phyloP scores from a whole-genome alignment of 1,140 invertebrate species.

The Pteromalus puparum region DNA sequence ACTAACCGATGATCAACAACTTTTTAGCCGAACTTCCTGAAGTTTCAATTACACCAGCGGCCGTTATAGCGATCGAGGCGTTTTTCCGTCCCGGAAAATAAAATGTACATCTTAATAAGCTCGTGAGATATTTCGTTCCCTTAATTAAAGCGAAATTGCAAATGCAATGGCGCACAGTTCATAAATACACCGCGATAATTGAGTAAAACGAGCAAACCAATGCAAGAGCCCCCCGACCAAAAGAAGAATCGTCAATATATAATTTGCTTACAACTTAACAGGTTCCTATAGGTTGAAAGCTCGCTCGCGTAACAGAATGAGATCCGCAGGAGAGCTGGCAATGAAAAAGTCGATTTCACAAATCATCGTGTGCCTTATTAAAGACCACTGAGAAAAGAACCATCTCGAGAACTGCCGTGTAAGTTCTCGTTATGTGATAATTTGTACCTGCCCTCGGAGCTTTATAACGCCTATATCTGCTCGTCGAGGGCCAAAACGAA shows the following conservation, averaged over 20 bases:
- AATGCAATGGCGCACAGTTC: background rate
- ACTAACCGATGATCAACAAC: background rate
- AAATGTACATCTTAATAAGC: conserved; percentile 10
- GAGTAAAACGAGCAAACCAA: background rate
- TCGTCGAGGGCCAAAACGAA: background rate
- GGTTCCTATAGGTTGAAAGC: background rate
- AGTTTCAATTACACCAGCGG: background rate
- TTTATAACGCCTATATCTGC: background rate
- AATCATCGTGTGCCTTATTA: conserved; percentile 30
- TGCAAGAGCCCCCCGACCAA: background rate
- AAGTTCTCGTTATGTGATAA: conserved; percentile 27
- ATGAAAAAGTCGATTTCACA: conserved; percentile 23
- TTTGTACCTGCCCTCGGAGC: conserved; percentile 10
- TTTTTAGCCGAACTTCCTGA: background rate
- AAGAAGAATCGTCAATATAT: background rate
- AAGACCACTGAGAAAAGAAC: background rate
- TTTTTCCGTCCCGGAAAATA: background rate
- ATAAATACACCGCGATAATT: conserved; percentile 21
- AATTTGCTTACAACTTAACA: conserved; percentile 27
- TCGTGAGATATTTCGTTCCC: background rate
- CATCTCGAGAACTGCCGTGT: background rate
- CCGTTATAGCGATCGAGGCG: background rate
- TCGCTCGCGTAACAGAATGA: background rate
- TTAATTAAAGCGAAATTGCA: conserved; percentile 40
- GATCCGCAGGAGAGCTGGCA: background rate